A percentile compares a stretch with the other conserved stretches of the same genome.
Conservation (phyloP, 1,140 invertebrate species). For the Lordiphosa mommai region DNA sequence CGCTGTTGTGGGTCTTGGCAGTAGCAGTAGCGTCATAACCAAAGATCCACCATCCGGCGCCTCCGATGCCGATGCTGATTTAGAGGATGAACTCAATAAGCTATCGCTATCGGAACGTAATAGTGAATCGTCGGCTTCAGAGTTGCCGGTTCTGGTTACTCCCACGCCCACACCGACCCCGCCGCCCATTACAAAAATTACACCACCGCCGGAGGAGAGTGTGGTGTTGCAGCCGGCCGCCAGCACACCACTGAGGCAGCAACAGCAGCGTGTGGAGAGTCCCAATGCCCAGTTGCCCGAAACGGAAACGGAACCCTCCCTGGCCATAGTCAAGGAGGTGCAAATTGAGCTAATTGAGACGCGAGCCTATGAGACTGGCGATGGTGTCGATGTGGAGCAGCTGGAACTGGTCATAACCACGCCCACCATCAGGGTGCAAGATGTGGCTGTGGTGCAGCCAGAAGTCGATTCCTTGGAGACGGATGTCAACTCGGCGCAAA, state of each 20-base stretch:
- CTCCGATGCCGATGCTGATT: conserved; percentile 29
- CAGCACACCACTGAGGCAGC: not conserved
- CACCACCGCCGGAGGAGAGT: conserved; percentile 40
- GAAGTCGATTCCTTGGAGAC: not conserved
- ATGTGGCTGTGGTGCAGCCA: not conserved
- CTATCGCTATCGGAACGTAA: conserved; percentile 37
- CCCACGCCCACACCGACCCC: conserved; percentile 33
- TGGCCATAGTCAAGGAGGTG: conserved; percentile 49
- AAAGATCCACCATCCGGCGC: conserved; percentile 44
- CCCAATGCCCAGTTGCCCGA: not conserved
- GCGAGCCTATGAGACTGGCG: not conserved
- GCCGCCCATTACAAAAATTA: conserved; percentile 49
- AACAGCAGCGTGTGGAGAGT: not conserved
- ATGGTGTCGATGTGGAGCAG: conserved; percentile 5
- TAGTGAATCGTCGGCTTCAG: conserved; percentile 34
- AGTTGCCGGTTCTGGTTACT: conserved; percentile 25
- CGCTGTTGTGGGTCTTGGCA: not conserved
- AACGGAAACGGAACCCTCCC: not conserved
- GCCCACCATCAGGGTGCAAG: conserved; percentile 48
- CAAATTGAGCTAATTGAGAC: conserved; percentile 66
- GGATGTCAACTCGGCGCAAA: not conserved
- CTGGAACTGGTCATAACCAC: conserved; percentile 17
- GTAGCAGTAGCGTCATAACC: conserved; percentile 16
- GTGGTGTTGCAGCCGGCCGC: conserved; percentile 11
- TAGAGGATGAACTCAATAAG: conserved; percentile 49